These are phyloP conservation scores for Suillia variegata DNA, from an alignment of 2,888 invertebrate genomes.

Conservation along the genomic window DNA sequence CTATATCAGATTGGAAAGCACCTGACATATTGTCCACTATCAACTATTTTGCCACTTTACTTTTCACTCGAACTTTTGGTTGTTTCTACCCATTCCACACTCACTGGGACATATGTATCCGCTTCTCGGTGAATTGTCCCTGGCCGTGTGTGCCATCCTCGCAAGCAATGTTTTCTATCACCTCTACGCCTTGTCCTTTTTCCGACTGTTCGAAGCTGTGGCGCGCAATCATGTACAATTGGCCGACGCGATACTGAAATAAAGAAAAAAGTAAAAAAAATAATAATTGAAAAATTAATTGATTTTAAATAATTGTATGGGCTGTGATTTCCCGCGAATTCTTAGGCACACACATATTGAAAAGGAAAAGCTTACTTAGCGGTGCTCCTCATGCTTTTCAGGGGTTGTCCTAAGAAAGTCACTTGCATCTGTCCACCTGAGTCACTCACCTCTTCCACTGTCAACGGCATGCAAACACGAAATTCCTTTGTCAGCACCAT, in stretches of 20 bases:
- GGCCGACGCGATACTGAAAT: conserved; percentile 83
- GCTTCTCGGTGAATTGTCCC: conserved; percentile 89
- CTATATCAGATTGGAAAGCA: too few species aligned
- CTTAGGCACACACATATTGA: too few species aligned
- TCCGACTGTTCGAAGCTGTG: conserved; percentile 91
- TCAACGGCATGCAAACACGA: conserved; percentile 89
- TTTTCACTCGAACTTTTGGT: too few species aligned
- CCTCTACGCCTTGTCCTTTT: conserved; percentile 90
- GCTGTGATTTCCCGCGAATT: not conserved
- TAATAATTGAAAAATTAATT: not conserved
- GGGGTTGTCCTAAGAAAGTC: too few species aligned
- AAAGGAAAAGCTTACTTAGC: not conserved
- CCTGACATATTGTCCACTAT: too few species aligned
- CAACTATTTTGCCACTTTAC: too few species aligned
- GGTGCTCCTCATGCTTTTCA: not conserved
- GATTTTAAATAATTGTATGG: conserved; percentile 17
- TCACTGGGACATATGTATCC: conserved; percentile 86
- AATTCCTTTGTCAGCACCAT: conserved; percentile 91
- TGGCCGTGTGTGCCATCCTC: conserved; percentile 78
- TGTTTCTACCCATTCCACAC: too few species aligned
- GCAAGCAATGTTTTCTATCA: conserved; percentile 81
- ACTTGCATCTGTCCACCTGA: too few species aligned
- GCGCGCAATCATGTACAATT: conserved; percentile 92
- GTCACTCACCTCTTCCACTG: conserved; percentile 81
- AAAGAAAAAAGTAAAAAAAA: not conserved